Conservation (phyloP, 2,113 vertebrate species). For the Fulica atra region DNA sequence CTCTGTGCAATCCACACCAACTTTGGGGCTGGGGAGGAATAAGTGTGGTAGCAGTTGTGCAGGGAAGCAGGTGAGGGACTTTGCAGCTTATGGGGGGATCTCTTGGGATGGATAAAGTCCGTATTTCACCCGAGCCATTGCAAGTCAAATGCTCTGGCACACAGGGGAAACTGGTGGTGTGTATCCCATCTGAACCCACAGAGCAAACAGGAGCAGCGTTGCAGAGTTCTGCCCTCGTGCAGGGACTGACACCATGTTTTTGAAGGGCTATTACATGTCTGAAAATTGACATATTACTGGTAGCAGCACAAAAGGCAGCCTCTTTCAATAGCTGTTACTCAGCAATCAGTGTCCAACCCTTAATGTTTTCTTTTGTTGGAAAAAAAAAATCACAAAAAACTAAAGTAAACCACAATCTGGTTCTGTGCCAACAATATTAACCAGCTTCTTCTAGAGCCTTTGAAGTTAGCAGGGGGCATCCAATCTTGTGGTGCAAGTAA, state of each 20-base stretch:
- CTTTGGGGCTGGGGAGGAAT: neutral
- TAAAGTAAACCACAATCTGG: conserved; percentile 89
- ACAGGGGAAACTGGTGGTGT: neutral
- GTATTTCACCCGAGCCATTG: neutral
- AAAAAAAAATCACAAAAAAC: conserved; percentile 78
- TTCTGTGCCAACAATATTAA: conserved; percentile 92
- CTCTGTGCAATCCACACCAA: neutral
- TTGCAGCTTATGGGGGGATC: neutral
- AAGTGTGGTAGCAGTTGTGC: neutral
- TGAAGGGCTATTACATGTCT: neutral
- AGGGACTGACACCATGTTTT: neutral
- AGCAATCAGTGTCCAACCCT: conserved; percentile 20
- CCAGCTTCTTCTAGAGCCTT: conserved; percentile 86
- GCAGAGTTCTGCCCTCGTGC: neutral
- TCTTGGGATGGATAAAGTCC: neutral
- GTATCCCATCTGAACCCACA: neutral
- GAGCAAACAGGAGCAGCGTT: neutral
- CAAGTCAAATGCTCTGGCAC: neutral
- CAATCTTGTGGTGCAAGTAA: conserved; percentile 88
- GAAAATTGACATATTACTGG: conserved; percentile 23
- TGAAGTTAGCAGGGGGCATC: conserved; percentile 96
- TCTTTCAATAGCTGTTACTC: neutral
- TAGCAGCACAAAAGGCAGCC: conserved; percentile 32
- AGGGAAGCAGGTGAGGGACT: neutral
- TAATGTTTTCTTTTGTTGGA: conserved; percentile 68